phyloP scores from a whole-genome alignment of 2,113 vertebrate species.

The Ceuthmochares aereus region DNA sequence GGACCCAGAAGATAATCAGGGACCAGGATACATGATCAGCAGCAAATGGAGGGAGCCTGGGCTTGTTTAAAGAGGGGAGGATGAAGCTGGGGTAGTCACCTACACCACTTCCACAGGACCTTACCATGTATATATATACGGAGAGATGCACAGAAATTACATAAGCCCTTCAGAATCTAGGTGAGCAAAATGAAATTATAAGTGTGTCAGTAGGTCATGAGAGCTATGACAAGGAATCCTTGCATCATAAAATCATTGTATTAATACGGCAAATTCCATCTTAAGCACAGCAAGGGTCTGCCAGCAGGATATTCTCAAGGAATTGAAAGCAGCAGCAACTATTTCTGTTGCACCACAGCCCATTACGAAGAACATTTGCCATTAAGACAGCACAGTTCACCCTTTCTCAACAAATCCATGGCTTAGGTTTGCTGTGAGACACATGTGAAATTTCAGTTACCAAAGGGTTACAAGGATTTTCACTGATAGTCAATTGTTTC shows the following conservation, averaged over 20 bases:
- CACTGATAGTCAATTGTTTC: background rate
- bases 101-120: background rate
- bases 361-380: background rate
- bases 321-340: background rate
- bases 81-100: background rate
- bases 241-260: background rate
- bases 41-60: background rate
- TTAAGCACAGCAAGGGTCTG: background rate
- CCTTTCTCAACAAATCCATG: background rate
- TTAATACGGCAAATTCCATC: background rate
- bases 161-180: background rate
- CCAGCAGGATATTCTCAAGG: background rate
- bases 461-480: background rate
- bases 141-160: background rate
- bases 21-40: background rate
- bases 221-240: background rate
- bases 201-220: background rate
- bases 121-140: background rate
- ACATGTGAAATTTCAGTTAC: background rate
- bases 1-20: fast-evolving
- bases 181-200: background rate
- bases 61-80: background rate
- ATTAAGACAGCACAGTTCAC: background rate
- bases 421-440: background rate
- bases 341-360: background rate